Percentiles rank a stretch among this genome's conserved stretches.
phyloP scores from a whole-genome alignment of 1,140 invertebrate species.

The Trinorchestia longiramus region DNA sequence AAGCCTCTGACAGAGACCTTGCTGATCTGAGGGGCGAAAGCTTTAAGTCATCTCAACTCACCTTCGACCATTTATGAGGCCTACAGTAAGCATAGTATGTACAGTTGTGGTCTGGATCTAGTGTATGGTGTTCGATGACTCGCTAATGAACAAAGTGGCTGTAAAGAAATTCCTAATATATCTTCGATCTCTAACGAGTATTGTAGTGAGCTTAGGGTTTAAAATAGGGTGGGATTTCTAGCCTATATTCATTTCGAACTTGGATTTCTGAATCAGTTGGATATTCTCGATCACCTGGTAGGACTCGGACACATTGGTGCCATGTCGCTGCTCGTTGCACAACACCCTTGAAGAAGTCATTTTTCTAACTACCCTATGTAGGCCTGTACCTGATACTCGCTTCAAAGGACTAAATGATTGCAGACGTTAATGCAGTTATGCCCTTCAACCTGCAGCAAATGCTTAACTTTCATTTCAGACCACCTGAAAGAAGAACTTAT shows the following conservation, averaged over 20 bases:
- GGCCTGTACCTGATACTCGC: not conserved
- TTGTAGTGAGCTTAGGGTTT: not conserved
- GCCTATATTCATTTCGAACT: not conserved
- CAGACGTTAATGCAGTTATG: not conserved
- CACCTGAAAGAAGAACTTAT: too few relatives aligned
- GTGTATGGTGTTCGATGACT: not conserved
- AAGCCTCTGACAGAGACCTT: not conserved
- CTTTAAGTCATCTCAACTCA: conserved; percentile 31
- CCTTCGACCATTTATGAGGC: not conserved
- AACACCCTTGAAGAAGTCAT: not conserved
- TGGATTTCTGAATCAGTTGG: not conserved
- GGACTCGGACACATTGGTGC: not conserved
- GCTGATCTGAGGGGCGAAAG: not conserved
- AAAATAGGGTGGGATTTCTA: not conserved
- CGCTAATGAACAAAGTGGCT: not conserved
- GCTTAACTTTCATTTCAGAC: too few relatives aligned
- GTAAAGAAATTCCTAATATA: not conserved
- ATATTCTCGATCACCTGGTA: not conserved
- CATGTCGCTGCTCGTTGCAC: not conserved
- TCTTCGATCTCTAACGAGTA: not conserved
- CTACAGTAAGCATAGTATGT: not conserved
- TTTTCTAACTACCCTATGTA: not conserved
- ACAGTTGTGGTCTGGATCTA: not conserved
- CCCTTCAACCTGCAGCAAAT: too few relatives aligned
- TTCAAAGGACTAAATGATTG: not conserved